Percentiles rank a stretch among this genome's conserved stretches.
These are phyloP conservation scores for Schizothorax lantsangensis DNA, from an alignment of 2,797 vertebrate genomes.

Conservation along the genomic window DNA sequence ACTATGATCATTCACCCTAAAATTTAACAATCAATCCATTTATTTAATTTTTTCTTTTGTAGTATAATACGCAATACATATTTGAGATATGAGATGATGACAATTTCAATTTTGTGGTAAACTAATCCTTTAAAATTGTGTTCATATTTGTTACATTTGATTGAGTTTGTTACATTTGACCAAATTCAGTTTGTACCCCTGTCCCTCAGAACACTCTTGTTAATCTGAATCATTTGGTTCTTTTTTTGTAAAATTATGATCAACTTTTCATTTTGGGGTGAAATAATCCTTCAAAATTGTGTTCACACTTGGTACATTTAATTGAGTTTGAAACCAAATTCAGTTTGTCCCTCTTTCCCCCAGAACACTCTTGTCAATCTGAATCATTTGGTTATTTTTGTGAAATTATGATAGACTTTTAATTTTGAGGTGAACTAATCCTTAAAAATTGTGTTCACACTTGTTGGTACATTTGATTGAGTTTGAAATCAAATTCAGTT, in stretches of 20 bases:
- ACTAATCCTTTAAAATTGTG: not conserved
- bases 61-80: not conserved
- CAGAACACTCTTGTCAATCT: not conserved
- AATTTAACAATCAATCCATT: not conserved
- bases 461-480: not conserved
- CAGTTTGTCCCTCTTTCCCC: not conserved
- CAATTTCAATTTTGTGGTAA: not conserved
- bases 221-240: not conserved
- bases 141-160: not conserved
- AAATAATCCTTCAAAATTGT: not conserved
- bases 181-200: not conserved
- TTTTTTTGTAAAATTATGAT: not conserved
- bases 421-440: not conserved
- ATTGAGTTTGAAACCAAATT: not conserved
- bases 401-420: not conserved
- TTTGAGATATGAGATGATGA: not conserved
- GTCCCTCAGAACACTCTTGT: not conserved
- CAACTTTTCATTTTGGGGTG: not conserved
- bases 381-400: not conserved
- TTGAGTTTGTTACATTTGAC: too few species aligned
- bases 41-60: not conserved
- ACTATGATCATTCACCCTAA: not conserved
- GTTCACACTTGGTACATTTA: not conserved
- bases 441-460: not conserved
- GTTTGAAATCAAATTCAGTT: not conserved